Base-by-base conservation (phyloP, 2,113 vertebrate species). In the Alectura lathami region DNA sequence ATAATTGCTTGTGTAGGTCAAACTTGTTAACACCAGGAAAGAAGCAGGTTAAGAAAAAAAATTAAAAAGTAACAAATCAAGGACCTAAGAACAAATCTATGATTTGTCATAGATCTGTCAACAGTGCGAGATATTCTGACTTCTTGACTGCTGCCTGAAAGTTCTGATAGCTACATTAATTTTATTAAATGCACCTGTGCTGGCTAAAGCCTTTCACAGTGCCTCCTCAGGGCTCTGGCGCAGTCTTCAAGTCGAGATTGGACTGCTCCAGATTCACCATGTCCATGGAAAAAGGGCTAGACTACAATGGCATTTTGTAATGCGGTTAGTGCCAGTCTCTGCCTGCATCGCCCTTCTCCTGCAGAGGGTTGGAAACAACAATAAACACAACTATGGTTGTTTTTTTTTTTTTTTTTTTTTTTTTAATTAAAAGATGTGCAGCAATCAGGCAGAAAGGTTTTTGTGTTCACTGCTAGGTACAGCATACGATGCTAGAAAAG, bases 401-500 rank as follows among this genome's bases (percentile, higher is more conserved):
- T 21, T 21, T 54, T 15, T 21, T 13, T 21, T 18, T 14, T 54
- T 15, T 21, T 13, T 21, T 18, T 14, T 54, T 13, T 45, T 30
- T 56, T 56, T 56, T 32, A 56, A 59, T 78, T 63, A 53, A 74
- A 81, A 82, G 24, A 80, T 13, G 24, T 36, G 42, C 45, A 83
- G 87, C 57, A 69, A 73, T 50, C 84, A 87, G 51, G 78, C 34
- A 3, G 78, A 89, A 82, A 75, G 51, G 66, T 92, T 95, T 93
- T 83, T 42, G 50, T 51, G 60, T 74, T 95, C 89, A 63, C 50
- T 79, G 75, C 50, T 76, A 87, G 70, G 78, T 86, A 69, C 13
- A 63, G 93, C 81, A 92, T 73, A 38, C 36, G 54, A 91, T 74
- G 63, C 82, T 59, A 63, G 91, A 95, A 59, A 85, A 91, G 74